Conservation (phyloP, 2,888 invertebrate genomes). For the Campoletis raptor region DNA sequence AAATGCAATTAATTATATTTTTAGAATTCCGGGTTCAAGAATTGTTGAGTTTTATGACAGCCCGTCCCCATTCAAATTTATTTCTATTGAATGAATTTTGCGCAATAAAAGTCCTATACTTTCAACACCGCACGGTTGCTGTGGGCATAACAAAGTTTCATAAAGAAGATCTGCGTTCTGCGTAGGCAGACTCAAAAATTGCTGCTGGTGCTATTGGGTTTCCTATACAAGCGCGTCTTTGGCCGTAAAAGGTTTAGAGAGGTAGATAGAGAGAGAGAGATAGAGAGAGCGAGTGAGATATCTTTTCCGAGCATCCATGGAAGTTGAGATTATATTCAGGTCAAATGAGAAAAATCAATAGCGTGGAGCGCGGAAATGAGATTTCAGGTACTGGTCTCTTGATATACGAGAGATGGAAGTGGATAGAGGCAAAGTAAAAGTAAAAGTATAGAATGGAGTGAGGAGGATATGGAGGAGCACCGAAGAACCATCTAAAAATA, state of each 20-base stretch:
- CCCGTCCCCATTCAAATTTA: not conserved
- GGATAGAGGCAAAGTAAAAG: slow-evolving; percentile 50
- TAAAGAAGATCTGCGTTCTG: slow-evolving; percentile 8
- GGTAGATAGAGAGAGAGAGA: not conserved
- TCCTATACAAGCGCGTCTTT: slow-evolving; percentile 12
- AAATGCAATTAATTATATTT: not conserved
- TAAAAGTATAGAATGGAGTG: slow-evolving; percentile 28
- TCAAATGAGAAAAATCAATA: slow-evolving; percentile 77
- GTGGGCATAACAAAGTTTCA: slow-evolving; percentile 11
- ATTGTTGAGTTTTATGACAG: not conserved
- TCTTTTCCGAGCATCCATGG: slow-evolving; percentile 16
- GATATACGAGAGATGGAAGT: slow-evolving; percentile 61
- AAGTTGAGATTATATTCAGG: slow-evolving; percentile 62
- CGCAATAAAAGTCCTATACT: not conserved
- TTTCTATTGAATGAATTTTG: not conserved
- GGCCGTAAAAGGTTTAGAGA: slow-evolving; percentile 19
- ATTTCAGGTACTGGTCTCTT: slow-evolving; percentile 73
- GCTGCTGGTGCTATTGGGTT: slow-evolving; percentile 16
- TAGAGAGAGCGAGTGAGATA: slow-evolving; percentile 23
- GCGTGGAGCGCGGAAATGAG: slow-evolving; percentile 74
- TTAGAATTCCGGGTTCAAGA: not conserved
- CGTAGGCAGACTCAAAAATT: slow-evolving; percentile 9
- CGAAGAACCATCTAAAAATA: slow-evolving; percentile 80
- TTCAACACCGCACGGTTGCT: not conserved
- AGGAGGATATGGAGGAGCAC: slow-evolving; percentile 69